These are phyloP conservation scores for Phoebastria nigripes DNA, from an alignment of 2,797 vertebrate genomes.

Conservation along the genomic window DNA sequence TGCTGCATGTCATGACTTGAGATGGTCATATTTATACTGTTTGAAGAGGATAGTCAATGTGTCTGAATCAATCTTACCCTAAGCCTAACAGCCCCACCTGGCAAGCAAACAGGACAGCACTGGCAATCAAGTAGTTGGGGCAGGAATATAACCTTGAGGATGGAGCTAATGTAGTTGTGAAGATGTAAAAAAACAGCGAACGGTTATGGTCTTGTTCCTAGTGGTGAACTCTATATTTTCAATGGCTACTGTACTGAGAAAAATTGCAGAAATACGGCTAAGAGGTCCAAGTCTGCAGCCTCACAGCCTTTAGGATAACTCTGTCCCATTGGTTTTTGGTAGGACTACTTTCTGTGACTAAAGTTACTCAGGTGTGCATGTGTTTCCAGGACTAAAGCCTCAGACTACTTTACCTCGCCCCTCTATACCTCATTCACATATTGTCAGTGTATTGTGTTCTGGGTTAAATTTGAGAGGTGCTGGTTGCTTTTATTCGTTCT, in stretches of 20 bases:
- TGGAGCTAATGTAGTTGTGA: background rate
- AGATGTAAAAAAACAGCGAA: background rate
- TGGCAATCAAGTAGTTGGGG: background rate
- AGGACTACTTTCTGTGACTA: background rate
- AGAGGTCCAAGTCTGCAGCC: background rate
- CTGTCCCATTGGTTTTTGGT: fast-evolving
- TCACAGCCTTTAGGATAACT: background rate
- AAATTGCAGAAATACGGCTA: background rate
- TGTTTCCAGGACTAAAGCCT: background rate
- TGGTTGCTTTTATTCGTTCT: background rate
- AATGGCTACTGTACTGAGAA: background rate
- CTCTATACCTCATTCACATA: background rate
- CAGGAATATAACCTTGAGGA: background rate
- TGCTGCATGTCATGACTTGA: background rate
- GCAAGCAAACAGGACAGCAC: background rate
- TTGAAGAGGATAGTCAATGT: background rate
- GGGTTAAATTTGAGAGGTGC: background rate
- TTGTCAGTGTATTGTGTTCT: background rate
- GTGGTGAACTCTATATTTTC: background rate
- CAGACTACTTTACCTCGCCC: background rate
- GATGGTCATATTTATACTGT: background rate
- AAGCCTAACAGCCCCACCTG: background rate
- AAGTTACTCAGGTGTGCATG: background rate
- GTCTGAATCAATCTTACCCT: background rate
- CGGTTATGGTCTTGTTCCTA: background rate